These are phyloP conservation scores for Loxodonta africana DNA, from an alignment of 2,113 vertebrate species.

Conservation along the genomic window DNA sequence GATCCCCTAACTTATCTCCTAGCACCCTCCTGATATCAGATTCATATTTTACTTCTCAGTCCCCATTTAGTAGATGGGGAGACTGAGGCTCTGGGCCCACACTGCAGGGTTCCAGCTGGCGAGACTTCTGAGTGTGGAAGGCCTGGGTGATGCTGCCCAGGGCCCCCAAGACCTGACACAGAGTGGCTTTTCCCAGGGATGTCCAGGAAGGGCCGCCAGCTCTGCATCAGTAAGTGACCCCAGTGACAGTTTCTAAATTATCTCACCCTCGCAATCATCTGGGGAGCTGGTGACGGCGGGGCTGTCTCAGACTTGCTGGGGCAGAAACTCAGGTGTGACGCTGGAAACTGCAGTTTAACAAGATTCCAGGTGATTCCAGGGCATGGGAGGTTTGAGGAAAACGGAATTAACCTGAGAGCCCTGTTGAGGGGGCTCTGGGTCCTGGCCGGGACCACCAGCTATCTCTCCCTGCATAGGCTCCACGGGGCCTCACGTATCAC, in stretches of 20 bases:
- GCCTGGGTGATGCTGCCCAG: neutral
- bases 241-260: neutral
- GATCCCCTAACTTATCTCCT: neutral
- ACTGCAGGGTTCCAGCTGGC: neutral
- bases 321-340: neutral
- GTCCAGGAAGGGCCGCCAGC: neutral
- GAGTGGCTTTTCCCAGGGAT: neutral
- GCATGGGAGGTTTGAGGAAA: neutral
- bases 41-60: neutral
- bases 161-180: neutral
- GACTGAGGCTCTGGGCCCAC: no score
- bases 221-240: neutral
- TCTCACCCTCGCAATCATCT: fast-evolving
- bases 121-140: neutral
- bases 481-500: no score
- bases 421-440: no score
- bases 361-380: neutral
- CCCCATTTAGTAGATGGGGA: neutral
- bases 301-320: neutral
- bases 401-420: neutral
- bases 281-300: neutral
- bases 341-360: neutral
- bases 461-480: neutral
- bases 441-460: neutral
- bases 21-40: neutral